phyloP scores from a whole-genome alignment of 2,113 vertebrate species.

The Oryzias woworae region DNA sequence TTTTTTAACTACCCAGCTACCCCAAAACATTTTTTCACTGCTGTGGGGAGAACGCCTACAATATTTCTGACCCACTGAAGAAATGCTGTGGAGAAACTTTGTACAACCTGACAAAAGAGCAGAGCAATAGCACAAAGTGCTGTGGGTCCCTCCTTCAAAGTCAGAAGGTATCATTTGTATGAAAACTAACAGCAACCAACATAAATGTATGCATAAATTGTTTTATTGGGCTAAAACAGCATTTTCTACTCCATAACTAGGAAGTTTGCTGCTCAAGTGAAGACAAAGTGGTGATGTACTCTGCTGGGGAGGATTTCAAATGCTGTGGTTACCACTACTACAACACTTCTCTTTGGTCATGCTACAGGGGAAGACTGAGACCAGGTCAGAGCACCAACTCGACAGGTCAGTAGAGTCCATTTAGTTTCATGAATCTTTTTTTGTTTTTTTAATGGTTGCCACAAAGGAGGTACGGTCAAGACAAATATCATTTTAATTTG shows the following conservation, averaged over 20 bases:
- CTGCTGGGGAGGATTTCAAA: neutral
- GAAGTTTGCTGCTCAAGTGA: conserved; percentile 46
- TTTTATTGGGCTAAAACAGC: too few relatives aligned
- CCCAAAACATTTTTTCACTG: neutral
- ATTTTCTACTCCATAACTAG: neutral
- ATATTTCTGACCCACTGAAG: neutral
- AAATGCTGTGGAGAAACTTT: conserved; percentile 1
- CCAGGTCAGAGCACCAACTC: too few relatives aligned
- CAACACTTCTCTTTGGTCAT: conserved; percentile 48
- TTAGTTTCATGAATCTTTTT: too few relatives aligned
- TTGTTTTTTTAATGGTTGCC: too few relatives aligned
- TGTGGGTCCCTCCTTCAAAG: neutral
- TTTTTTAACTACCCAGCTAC: neutral
- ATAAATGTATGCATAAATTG: too few relatives aligned
- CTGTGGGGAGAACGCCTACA: neutral
- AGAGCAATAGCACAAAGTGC: neutral
- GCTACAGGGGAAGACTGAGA: conserved; percentile 1
- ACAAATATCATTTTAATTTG: too few relatives aligned
- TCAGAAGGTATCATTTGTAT: neutral
- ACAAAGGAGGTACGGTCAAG: too few relatives aligned
- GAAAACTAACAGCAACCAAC: too few relatives aligned
- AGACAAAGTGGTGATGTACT: conserved; percentile 22
- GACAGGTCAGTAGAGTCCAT: neutral
- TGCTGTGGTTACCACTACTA: conserved; percentile 54
- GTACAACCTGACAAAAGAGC: neutral